Base-by-base conservation (phyloP, 2,888 invertebrate species). In the Celastrina argiolus region DNA sequence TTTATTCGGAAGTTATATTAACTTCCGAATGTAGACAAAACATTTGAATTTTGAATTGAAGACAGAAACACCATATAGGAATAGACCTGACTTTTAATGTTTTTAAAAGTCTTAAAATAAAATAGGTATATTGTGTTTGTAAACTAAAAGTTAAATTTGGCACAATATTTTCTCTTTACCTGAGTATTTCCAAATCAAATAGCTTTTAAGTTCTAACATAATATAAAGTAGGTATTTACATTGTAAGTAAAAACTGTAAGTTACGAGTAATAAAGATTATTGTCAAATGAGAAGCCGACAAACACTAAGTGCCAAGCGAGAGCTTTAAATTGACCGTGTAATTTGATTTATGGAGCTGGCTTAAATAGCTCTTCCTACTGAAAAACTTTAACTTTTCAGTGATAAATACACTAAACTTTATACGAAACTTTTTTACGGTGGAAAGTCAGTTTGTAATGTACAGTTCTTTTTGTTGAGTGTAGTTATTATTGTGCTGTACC, bases 261-360 rank as follows among this genome's bases (percentile, higher is more conserved):
- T 51, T 26, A n/a, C n/a, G n/a, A n/a, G n/a, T n/a, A 51, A 51
- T 26, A 51, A 51, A 26, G 51, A 51, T 51, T 51, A 51, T 36
- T 61, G 61, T 61, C 61, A 61, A 61, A 18, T 39, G 39, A 22
- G 39, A 61, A 18, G 18, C 61, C 36, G 39, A 22, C 61, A 16
- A 80, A 83, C 82, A 87, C 77, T 83, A 83, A 84, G 79, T 81
- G 81, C 76, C 80, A 82, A 83, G 78, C 80, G 79, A 76, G 77
- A 80, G 76, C 79, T 82, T 82, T 77, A 80, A 82, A 83, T 81
- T 80, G 78, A 72, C 76, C 76, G 75, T 75, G 76, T 80, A 81
- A 80, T 81, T 76, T 78, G 68, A 71, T 71, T 70, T 71, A 69
- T 71, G 65, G 70, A 66, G 51, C 36, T 68, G 68, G 65, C 67